A percentile compares a stretch with the other conserved stretches of the same genome.
phyloP scores from a whole-genome alignment of 2,113 vertebrate genomes.

The Enhydra lutris region DNA sequence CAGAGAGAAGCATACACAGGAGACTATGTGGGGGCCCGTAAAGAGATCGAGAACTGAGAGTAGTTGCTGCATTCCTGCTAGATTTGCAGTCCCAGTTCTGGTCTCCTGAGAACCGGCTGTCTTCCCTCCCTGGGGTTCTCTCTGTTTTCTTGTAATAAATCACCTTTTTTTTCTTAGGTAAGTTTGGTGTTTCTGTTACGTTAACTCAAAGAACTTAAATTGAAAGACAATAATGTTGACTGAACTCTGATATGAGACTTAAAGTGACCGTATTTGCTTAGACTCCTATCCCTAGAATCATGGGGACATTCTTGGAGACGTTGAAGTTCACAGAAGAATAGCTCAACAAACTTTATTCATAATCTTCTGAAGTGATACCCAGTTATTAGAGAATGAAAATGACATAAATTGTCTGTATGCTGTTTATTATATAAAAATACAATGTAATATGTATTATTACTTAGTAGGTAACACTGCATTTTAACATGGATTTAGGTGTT shows the following conservation, averaged over 20 bases:
- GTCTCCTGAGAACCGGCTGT: neutral
- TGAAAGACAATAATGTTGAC: neutral
- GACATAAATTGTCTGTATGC: neutral
- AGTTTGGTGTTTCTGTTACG: neutral
- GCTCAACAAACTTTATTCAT: neutral
- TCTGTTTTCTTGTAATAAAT: neutral
- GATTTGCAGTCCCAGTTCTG: neutral
- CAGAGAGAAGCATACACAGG: neutral
- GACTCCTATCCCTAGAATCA: neutral
- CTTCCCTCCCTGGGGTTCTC: neutral
- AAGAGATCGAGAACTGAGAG: neutral
- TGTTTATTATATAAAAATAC: neutral
- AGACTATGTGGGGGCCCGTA: neutral
- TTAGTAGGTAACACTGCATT: neutral
- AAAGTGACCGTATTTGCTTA: neutral
- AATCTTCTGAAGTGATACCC: neutral
- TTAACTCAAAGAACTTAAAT: neutral
- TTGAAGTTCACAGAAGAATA: slow-evolving; percentile 34
- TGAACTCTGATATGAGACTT: neutral
- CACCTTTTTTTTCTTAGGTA: neutral
- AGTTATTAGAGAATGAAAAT: slow-evolving; percentile 2
- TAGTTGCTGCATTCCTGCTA: neutral
- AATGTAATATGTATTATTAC: neutral
- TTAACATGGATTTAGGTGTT: neutral
- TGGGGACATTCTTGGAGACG: neutral